Percentiles rank a stretch among this genome's conserved stretches.
Evolutionary conservation across 2,888 invertebrate species (phyloP).

Genomic region (Eurois occulta): DNA sequence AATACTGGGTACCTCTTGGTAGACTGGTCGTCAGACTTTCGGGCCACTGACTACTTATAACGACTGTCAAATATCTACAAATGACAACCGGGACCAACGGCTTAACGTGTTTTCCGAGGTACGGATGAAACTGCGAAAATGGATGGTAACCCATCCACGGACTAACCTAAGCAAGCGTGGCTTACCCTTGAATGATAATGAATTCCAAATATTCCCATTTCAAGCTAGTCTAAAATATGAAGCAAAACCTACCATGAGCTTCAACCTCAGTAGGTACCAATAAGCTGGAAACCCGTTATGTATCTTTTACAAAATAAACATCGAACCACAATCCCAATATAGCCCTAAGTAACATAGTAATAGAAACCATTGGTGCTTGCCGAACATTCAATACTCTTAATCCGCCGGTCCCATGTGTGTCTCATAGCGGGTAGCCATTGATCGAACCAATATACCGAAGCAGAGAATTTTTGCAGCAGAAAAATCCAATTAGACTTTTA

Average conservation of each 20-base stretch:
- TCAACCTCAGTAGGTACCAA: neutral
- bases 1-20: no score
- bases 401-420: slow-evolving; percentile 43
- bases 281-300: neutral
- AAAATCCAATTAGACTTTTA: slow-evolving; percentile 56
- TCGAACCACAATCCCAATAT: neutral
- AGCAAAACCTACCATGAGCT: neutral
- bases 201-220: no score
- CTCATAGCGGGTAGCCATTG: slow-evolving; percentile 23
- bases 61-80: no score
- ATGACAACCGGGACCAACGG: no score
- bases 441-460: slow-evolving; percentile 44
- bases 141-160: no score
- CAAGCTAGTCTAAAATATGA: neutral
- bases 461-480: slow-evolving; percentile 45
- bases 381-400: slow-evolving; percentile 45
- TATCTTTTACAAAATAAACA: neutral
- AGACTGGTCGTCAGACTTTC: no score
- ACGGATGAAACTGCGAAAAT: no score
- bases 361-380: slow-evolving; percentile 5
- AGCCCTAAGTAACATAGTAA: slow-evolving; percentile 15
- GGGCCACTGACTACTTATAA: no score
- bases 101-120: no score
- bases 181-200: no score
- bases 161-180: no score